Conservation (phyloP, 2,113 vertebrate species). For the Silurus meridionalis region DNA sequence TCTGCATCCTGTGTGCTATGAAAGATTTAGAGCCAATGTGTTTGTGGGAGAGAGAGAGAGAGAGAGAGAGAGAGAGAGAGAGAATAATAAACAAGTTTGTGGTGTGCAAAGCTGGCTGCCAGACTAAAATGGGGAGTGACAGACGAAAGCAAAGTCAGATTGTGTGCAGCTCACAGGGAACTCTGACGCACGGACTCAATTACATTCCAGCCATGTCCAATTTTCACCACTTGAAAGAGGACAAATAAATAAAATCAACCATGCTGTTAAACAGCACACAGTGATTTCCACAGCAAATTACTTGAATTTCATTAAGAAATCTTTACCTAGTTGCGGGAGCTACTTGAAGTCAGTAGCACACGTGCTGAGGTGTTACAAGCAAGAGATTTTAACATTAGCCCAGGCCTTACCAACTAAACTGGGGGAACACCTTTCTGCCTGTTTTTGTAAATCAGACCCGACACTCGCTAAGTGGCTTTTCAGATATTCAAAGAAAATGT, state of each 20-base stretch:
- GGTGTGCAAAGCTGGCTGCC: constrained; percentile 7
- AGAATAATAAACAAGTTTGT: constrained; percentile 42
- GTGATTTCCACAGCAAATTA: not conserved
- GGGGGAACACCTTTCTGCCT: too few relatives aligned
- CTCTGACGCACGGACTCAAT: constrained; percentile 9
- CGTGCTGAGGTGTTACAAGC: not conserved
- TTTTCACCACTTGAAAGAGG: constrained; percentile 10
- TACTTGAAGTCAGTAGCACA: not conserved
- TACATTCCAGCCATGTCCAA: constrained; percentile 7
- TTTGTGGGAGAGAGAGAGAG: not conserved
- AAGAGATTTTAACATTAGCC: too few relatives aligned
- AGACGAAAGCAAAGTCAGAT: constrained; percentile 22
- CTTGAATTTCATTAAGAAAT: constrained; percentile 9
- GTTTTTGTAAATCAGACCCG: not conserved
- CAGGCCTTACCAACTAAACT: not conserved
- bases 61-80: constrained; percentile 2
- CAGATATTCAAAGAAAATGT: not conserved
- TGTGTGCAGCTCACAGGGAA: constrained; percentile 28
- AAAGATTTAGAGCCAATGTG: constrained; percentile 8
- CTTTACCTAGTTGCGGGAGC: not conserved
- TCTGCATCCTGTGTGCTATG: constrained; percentile 29
- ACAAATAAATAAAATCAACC: not conserved
- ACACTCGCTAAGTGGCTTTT: not conserved
- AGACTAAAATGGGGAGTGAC: constrained; percentile 35
- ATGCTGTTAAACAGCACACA: not conserved